Evolutionary conservation across 2,888 invertebrate species (phyloP), one percentile per base, ranked within the genome.

Genomic region (Cryptus viduatorius): DNA sequence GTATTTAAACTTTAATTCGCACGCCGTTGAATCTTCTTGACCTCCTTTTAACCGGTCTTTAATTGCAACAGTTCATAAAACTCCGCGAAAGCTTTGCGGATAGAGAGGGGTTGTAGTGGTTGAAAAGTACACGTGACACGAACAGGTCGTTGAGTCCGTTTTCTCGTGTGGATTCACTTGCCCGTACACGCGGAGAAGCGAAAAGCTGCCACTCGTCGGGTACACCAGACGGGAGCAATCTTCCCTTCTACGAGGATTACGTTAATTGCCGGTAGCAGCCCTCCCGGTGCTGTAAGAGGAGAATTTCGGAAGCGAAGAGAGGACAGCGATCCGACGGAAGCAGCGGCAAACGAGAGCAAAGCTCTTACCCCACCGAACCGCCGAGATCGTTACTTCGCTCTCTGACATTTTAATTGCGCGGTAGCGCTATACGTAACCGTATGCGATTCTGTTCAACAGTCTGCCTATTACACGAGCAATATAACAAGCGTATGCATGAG

Each of bases 371-470:
- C 31, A 69, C 76, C 19, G 76, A 37, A 37, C 14, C 59, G 24
- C 61, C 24, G 69, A 69, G 48, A 50, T 75, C 75, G 68, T 81
- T 76, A 76, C 68, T 81, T 76, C 59, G 29, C 44, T 76, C 50
- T 48, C 61, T 76, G 81, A 81, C 81, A 64, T 81, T 81, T 81
- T 81, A 81, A 81, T 81, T 81, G 81, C 81, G 46, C 31, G 29
- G 53, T 44, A 16, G 19, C 44, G 50, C 48, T 64, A 68, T 19
- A 64, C n/a, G 50, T 12, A 44, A 53, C 44, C 12, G n/a, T 16
- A 8, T 12, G 12, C 24, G 76, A 75, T 75, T 16, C 65, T 50
- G 64, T 14, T 69, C 50, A 8, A 48, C 12, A 29, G 12, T 59
- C 29, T 24, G 29, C 59, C 4, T 59, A 31, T 59, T 31, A 59